A percentile compares a stretch with the other conserved stretches of the same genome.
These are phyloP conservation scores for Kradibia gibbosae DNA, from an alignment of 1,140 invertebrate species.

Conservation along the genomic window DNA sequence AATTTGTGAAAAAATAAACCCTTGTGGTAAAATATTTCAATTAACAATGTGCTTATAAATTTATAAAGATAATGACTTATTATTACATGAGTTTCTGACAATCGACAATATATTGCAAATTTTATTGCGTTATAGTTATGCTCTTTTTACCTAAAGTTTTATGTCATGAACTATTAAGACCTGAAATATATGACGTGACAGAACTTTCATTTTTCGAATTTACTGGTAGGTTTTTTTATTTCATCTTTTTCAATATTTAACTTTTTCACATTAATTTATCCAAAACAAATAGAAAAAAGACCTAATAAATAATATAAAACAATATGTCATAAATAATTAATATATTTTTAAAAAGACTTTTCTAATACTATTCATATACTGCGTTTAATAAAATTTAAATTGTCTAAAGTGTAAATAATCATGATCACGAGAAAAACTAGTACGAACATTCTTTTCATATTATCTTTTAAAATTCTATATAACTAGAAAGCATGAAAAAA, in stretches of 20 bases:
- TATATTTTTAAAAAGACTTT: no score
- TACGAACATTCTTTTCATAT: no score
- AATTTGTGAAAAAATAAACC: no score
- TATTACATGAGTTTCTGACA: not conserved
- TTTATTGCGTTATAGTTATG: constrained; percentile 28
- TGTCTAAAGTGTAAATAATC: no score
- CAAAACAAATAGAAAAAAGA: not conserved
- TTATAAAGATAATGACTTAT: not conserved
- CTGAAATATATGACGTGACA: constrained; percentile 39
- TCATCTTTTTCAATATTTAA: not conserved
- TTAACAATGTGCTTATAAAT: not conserved
- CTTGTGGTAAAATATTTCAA: not conserved
- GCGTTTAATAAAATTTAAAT: no score
- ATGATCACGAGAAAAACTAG: no score
- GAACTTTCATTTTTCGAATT: constrained; percentile 13
- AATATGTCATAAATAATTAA: no score
- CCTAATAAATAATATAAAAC: not conserved
- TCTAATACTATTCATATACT: no score
- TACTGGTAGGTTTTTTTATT: constrained; percentile 15
- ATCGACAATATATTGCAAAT: not conserved
- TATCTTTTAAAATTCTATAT: no score
- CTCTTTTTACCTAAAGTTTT: constrained; percentile 5
- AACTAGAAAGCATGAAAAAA: no score
- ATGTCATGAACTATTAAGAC: constrained; percentile 36
- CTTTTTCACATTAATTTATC: not conserved